Percentiles rank a stretch among this genome's conserved stretches.
Evolutionary conservation across 2,888 invertebrate species (phyloP).

Genomic region (Lepidocyrtinus sp.): DNA sequence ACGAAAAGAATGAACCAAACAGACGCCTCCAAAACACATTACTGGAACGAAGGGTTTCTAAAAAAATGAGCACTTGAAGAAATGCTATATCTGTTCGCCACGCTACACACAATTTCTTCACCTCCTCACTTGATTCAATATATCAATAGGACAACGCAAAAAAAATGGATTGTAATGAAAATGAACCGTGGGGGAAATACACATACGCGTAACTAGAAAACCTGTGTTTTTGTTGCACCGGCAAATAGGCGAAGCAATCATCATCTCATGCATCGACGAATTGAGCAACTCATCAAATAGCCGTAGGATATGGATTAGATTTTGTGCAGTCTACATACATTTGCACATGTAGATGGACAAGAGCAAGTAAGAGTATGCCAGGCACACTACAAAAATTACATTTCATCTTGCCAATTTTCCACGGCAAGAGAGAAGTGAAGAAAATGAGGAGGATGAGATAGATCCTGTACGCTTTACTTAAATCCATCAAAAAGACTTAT

Average conservation of each 20-base stretch:
- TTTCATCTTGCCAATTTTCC: constrained; percentile 4
- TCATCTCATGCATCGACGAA: constrained; percentile 13
- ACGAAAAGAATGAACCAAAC: not conserved
- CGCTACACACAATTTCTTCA: not conserved
- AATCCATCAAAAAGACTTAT: no score
- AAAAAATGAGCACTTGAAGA: no score
- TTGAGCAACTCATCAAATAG: constrained; percentile 42
- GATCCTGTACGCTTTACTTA: no score
- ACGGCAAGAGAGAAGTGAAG: not conserved
- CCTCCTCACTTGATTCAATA: not conserved
- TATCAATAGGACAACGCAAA: not conserved
- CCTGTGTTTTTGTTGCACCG: constrained; percentile 1
- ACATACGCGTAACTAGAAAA: not conserved
- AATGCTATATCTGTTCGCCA: no score
- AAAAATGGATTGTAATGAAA: not conserved
- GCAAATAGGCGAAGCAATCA: constrained; percentile 13
- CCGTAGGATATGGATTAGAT: constrained; percentile 23
- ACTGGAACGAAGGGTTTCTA: no score
- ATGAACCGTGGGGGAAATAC: no score
- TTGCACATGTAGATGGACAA: not conserved
- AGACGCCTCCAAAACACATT: constrained; percentile 13
- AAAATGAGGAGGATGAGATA: constrained; percentile 1
- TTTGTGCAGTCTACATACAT: no score
- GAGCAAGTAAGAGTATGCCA: not conserved
- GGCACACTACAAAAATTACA: not conserved